These are phyloP conservation scores for Opisthograptis luteolata DNA, from an alignment of 2,888 invertebrate species.

Conservation along the genomic window DNA sequence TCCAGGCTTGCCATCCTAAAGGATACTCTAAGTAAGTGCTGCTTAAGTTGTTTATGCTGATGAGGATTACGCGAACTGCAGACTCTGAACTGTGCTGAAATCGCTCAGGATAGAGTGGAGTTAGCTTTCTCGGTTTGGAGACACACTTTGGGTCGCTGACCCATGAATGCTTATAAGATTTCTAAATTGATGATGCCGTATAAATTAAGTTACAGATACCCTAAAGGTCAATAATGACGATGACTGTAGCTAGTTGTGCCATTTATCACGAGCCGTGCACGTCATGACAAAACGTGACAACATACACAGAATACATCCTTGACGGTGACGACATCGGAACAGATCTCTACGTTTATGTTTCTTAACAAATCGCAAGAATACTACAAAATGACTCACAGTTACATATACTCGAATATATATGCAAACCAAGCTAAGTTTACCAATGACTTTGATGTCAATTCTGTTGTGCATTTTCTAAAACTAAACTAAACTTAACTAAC, in stretches of 20 bases:
- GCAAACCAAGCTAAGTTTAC: no score
- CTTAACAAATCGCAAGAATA: not conserved
- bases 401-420: not conserved
- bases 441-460: no score
- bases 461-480: no score
- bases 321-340: conserved; percentile 12
- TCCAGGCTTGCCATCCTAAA: conserved; percentile 97
- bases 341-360: not conserved
- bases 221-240: no score
- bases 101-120: no score
- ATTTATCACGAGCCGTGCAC: not conserved
- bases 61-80: no score
- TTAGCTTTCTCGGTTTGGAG: no score
- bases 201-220: not conserved
- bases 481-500: no score
- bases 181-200: conserved; percentile 4
- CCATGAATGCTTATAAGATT: not conserved
- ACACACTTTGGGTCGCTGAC: no score
- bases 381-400: conserved; percentile 6
- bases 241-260: not conserved
- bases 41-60: conserved; percentile 1
- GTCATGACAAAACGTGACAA: not conserved
- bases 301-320: not conserved
- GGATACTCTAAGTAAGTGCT: conserved; percentile 93
- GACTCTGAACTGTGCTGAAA: no score